Evolutionary conservation across 2,113 vertebrate genomes (phyloP).

Genomic region (Bufo gargarizans): DNA sequence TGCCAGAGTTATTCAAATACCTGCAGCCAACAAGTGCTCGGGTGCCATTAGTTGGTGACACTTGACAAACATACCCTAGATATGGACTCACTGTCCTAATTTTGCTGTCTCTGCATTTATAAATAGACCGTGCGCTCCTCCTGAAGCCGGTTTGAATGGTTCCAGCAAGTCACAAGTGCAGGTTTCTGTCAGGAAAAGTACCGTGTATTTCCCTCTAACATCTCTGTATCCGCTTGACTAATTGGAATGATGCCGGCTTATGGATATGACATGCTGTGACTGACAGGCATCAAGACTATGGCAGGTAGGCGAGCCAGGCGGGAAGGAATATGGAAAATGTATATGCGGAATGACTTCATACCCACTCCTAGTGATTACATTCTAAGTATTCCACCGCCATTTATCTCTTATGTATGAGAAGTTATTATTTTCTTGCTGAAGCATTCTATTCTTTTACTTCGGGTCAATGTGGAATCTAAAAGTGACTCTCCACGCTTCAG

Average conservation of each 20-base stretch:
- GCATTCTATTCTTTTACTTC: neutral
- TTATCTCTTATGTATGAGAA: neutral
- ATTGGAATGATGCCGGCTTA: fast-evolving
- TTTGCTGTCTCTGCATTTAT: conserved; percentile 13
- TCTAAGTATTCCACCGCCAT: neutral
- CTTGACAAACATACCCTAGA: conserved; percentile 20
- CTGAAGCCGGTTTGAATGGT: neutral
- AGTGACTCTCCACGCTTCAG: too few relatives aligned
- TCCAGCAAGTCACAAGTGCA: conserved; percentile 19
- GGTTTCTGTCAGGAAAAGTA: conserved; percentile 25
- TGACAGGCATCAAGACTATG: neutral
- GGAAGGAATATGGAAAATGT: neutral
- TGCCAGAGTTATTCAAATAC: conserved; percentile 9
- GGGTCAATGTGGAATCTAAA: too few relatives aligned
- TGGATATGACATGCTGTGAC: neutral
- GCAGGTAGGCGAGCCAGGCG: neutral
- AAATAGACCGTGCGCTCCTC: conserved; percentile 5
- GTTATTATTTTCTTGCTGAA: neutral
- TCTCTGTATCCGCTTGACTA: fast-evolving
- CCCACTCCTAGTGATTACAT: neutral
- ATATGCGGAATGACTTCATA: neutral
- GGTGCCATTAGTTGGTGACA: conserved; percentile 4
- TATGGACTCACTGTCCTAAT: conserved; percentile 29
- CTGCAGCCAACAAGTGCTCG: neutral
- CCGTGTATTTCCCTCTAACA: neutral